These are phyloP conservation scores for Tetropium fuscum DNA, from an alignment of 2,888 invertebrate species.

Conservation along the genomic window DNA sequence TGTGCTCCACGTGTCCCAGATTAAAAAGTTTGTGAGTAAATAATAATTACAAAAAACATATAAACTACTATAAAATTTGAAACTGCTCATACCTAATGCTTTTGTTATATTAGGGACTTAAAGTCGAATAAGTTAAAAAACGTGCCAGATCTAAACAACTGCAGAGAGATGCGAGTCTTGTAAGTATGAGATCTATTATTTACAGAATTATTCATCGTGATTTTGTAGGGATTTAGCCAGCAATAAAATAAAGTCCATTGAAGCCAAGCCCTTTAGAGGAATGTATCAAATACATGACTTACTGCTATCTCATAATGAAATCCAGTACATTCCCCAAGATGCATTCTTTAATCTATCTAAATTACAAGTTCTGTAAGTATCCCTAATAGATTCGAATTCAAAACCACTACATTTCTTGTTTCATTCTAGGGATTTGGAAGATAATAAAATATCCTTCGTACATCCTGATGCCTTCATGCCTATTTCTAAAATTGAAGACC, in stretches of 20 bases:
- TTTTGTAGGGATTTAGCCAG: conserved; percentile 87
- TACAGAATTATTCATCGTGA: neutral
- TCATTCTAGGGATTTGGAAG: conserved; percentile 85
- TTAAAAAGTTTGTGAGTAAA: conserved; percentile 88
- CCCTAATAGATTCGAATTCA: no score
- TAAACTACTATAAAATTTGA: no score
- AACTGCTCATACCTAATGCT: no score
- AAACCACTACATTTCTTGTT: neutral
- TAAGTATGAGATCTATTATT: conserved; percentile 69
- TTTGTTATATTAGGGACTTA: conserved; percentile 74
- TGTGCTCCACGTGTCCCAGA: conserved; percentile 83
- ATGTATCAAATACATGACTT: conserved; percentile 85
- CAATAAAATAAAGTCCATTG: conserved; percentile 81
- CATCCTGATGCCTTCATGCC: conserved; percentile 87
- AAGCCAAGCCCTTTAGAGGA: conserved; percentile 78
- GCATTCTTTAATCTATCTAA: conserved; percentile 83
- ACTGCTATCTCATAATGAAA: conserved; percentile 83
- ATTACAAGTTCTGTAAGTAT: conserved; percentile 88
- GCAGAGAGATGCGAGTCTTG: conserved; percentile 87
- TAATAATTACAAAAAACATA: no score
- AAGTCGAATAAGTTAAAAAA: conserved; percentile 84
- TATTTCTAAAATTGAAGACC: conserved; percentile 83
- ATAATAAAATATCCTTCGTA: conserved; percentile 85
- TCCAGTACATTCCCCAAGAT: conserved; percentile 79
- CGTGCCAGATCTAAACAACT: conserved; percentile 83